These are phyloP conservation scores for Drosophila arawakana DNA, from an alignment of 1,140 invertebrate species.

Conservation along the genomic window DNA sequence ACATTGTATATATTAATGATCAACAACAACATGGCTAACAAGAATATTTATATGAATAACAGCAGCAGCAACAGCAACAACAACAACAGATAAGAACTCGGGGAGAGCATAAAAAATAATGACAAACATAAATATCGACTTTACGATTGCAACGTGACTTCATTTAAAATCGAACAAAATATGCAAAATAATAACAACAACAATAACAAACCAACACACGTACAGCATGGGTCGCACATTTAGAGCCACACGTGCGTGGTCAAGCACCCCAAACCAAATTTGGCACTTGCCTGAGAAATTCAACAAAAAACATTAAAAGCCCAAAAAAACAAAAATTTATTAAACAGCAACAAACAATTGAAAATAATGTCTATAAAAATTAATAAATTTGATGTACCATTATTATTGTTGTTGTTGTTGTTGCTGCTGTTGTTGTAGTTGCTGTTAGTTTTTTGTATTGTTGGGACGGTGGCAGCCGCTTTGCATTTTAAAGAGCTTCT, in stretches of 20 bases:
- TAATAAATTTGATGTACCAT: constrained; percentile 72
- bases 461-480: constrained; percentile 53
- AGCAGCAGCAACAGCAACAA: constrained; percentile 38
- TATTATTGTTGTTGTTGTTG: constrained; percentile 25
- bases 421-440: constrained; percentile 19
- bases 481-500: constrained; percentile 78
- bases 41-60: constrained; percentile 58
- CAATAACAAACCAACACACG: constrained; percentile 20
- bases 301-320: constrained; percentile 31
- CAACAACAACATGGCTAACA: constrained; percentile 29
- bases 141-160: constrained; percentile 83
- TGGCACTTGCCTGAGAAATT: constrained; percentile 67
- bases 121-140: constrained; percentile 81
- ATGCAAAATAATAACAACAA: constrained; percentile 73
- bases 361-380: constrained; percentile 77
- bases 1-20: constrained; percentile 52
- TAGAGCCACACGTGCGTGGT: constrained; percentile 68
- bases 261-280: constrained; percentile 78
- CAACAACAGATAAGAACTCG: constrained; percentile 41
- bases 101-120: constrained; percentile 80
- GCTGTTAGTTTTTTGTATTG: constrained; percentile 39
- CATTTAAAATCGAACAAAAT: constrained; percentile 82
- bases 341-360: constrained; percentile 47
- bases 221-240: constrained; percentile 47
- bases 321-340: constrained; percentile 28